Evolutionary conservation across 2,797 vertebrate species (phyloP), one percentile per base, ranked within the genome.

Genomic region (Gymnoscopelus braueri): DNA sequence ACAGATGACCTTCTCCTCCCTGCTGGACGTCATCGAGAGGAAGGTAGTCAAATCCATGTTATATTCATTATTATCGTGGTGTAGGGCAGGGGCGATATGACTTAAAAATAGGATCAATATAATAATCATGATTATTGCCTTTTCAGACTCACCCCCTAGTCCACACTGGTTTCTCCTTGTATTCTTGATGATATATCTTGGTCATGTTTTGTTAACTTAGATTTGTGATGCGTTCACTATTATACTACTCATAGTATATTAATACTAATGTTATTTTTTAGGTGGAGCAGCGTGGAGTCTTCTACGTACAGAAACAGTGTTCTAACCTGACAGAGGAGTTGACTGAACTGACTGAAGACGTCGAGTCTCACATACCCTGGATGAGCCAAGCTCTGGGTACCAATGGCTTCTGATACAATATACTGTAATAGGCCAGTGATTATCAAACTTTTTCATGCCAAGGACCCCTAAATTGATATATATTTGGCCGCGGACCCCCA

Each of bases 231-330:
- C 19, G 19, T 19, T 19, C 19, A 19, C 19, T 19, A 19, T 19
- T 19, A 19, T 19, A 19, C 1, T 19, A 19, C 1, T 29, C 2
- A 29, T 4, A 29, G 26, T 29, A 29, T 29, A 4, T 29, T 29
- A 9, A 9, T 44, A 2, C 32, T 35, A 44, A 44, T 44, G 39
- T 44, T 9, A 19, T 19, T 2, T 44, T 44, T 6, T 56, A 88
- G 81, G 87, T 87, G 60, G 86, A 77, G 54, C 88, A 86, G 61
- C 77, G 78, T 0, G 95, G 95, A 0, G 89, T 98, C 13, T 95
- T 96, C 44, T 99, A 98, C 0, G 90, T 98, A 1, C 97, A 99
- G 93, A 98, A 98, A 77, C 98, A 99, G 80, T 97, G 96, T 58
- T 99, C 97, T 5, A 99, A 97, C 89, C 93, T 99, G 75, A 93